A percentile compares a stretch with the other conserved stretches of the same genome.
These are phyloP conservation scores for Sarcophaga rosellei DNA, from an alignment of 2,888 invertebrate genomes.

Conservation along the genomic window DNA sequence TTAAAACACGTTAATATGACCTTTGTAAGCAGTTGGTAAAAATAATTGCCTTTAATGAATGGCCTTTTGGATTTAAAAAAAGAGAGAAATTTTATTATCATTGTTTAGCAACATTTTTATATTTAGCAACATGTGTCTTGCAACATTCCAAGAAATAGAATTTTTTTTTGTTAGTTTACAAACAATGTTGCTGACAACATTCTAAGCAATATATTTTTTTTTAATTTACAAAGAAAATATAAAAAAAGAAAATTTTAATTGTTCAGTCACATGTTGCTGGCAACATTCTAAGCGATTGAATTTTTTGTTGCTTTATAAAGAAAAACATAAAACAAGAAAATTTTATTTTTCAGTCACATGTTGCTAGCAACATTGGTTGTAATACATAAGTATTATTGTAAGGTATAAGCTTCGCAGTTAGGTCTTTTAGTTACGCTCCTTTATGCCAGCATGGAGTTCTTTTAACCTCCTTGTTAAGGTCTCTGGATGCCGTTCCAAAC, in stretches of 20 bases:
- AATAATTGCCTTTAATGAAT: neutral
- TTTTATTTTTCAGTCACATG: neutral
- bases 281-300: no score
- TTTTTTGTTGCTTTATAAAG: no score
- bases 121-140: neutral
- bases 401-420: no score
- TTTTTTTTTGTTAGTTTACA: no score
- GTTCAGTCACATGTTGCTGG: neutral
- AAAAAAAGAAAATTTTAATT: neutral
- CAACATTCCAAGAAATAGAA: neutral
- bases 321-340: no score
- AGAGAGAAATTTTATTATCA: neutral
- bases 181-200: no score
- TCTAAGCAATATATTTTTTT: neutral
- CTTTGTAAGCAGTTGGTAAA: neutral
- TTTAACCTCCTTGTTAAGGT: no score
- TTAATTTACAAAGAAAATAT: neutral
- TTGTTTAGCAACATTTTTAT: slow-evolving; percentile 3
- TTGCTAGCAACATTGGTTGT: neutral
- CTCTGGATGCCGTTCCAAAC: no score
- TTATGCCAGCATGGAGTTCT: no score
- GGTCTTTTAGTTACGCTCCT: no score
- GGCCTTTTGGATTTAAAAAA: slow-evolving; percentile 3
- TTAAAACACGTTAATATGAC: slow-evolving; percentile 11
- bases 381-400: no score